Evolutionary conservation across 2,888 invertebrate genomes (phyloP), one percentile per base, ranked within the genome.

Genomic region (Drosophila meridiana): DNA sequence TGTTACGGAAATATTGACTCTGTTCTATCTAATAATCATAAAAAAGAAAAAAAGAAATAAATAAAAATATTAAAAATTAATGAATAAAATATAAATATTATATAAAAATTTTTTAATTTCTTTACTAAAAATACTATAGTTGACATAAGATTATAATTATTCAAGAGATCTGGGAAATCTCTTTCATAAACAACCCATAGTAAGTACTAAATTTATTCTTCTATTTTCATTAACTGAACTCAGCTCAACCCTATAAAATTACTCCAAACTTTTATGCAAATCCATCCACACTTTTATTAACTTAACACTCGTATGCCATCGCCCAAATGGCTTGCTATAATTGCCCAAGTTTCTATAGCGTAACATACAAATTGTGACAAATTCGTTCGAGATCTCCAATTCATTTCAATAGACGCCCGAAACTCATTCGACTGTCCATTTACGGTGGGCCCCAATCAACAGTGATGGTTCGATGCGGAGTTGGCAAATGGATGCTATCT

Each of bases 401-500:
- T 63, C 20, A 58, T 36, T 71, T 8, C 55, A 42, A 52, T 58
- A 34, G 13, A 57, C 30, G 52, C 52, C 52, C 52, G 7, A 52
- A 8, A 8, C 53, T 28, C 11, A 34, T 53, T 20, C 42, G 40
- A 20, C 20, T 47, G 50, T 6, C 60, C 61, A 47, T 73, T 56
- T 66, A 40, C 6, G 9, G 42, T 2, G 47, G 42, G 48, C 28
- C 58, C 28, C 4, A 28, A 58, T 65, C 55, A 20, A 40, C 26
- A 57, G 61, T 55, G 57, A 74, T 69, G 61, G 57, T 63, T 57
- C 14, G 60, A 40, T 40, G 61, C 61, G 50, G 63, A 48, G 50
- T 43, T 59, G 20, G 1, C 50, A 62, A 34, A 82, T 85, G 80
- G 70, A 65, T 63, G 86, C 83, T 66, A 69, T 76, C 69, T 72